phyloP scores from a whole-genome alignment of 92 coral and sea anemone species.

The Heliopora coerulea region DNA sequence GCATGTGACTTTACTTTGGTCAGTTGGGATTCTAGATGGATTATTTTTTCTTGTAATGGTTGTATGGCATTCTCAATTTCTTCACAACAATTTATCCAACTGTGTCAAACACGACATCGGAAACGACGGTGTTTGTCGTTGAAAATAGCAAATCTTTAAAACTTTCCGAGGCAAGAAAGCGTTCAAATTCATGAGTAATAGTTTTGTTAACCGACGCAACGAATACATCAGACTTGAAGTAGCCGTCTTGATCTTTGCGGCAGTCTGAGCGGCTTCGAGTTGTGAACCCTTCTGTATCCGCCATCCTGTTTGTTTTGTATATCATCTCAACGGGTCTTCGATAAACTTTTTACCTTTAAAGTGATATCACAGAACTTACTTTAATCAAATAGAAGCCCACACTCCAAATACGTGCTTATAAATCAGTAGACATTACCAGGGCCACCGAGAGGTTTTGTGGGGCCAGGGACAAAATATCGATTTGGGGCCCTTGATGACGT shows the following conservation, averaged over 20 bases:
- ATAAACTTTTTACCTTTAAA: not conserved
- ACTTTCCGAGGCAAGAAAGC: not conserved
- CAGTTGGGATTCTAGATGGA: not conserved
- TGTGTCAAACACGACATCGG: not conserved
- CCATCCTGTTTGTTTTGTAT: not conserved
- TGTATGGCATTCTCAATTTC: slow-evolving; percentile 15
- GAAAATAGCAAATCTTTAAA: slow-evolving; percentile 10
- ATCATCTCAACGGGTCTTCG: not conserved
- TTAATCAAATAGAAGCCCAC: not conserved
- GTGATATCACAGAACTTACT: not conserved
- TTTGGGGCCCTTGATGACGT: too few relatives aligned
- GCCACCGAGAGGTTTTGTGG: not conserved
- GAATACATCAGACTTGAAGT: slow-evolving; percentile 9
- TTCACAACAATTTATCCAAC: slow-evolving; percentile 7
- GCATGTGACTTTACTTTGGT: not conserved
- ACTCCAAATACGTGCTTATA: slow-evolving; percentile 13
- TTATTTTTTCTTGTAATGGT: not conserved
- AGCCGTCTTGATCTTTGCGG: slow-evolving; percentile 2
- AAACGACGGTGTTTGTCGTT: too few relatives aligned
- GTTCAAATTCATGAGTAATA: slow-evolving; percentile 6
- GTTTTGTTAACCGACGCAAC: not conserved
- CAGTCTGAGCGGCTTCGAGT: slow-evolving; percentile 14
- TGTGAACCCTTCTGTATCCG: not conserved
- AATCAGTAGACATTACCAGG: not conserved
- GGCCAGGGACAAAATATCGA: too few relatives aligned